phyloP scores from a whole-genome alignment of 2,888 invertebrate species.

The Neoitamus cyanurus region DNA sequence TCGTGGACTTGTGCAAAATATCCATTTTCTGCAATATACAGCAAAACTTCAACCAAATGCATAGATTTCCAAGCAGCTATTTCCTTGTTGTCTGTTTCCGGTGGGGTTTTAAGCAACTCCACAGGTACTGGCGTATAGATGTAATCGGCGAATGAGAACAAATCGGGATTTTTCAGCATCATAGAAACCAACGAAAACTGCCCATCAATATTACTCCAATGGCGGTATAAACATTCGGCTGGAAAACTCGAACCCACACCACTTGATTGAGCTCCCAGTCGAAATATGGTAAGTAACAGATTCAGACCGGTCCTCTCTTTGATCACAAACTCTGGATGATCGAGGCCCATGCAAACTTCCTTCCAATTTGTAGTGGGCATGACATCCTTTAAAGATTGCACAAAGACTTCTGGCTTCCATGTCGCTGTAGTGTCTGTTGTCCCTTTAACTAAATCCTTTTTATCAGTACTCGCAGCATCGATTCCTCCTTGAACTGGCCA shows the following conservation, averaged over 20 bases:
- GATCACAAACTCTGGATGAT: slow-evolving; percentile 89
- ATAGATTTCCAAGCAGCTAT: slow-evolving; percentile 93
- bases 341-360: slow-evolving; percentile 90
- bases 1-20: slow-evolving; percentile 83
- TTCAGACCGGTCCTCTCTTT: slow-evolving; percentile 88
- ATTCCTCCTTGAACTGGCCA: slow-evolving; percentile 68
- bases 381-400: slow-evolving; percentile 90
- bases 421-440: slow-evolving; percentile 68
- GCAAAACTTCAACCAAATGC: slow-evolving; percentile 87
- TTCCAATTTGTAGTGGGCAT: slow-evolving; percentile 91
- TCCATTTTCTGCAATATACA: slow-evolving; percentile 89
- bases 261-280: slow-evolving; percentile 82
- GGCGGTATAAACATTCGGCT: slow-evolving; percentile 87
- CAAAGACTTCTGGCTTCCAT: slow-evolving; percentile 95
- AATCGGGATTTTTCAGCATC: slow-evolving; percentile 89
- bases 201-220: slow-evolving; percentile 94
- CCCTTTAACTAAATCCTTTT: slow-evolving; percentile 68
- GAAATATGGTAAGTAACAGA: slow-evolving; percentile 84
- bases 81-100: slow-evolving; percentile 95
- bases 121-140: slow-evolving; percentile 87
- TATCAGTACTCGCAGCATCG: slow-evolving; percentile 59
- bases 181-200: slow-evolving; percentile 89
- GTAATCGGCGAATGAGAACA: slow-evolving; percentile 94
- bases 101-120: slow-evolving; percentile 91
- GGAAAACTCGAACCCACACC: slow-evolving; percentile 83